phyloP scores from a whole-genome alignment of 2,888 invertebrate genomes.

The Neoscelio sp. region DNA sequence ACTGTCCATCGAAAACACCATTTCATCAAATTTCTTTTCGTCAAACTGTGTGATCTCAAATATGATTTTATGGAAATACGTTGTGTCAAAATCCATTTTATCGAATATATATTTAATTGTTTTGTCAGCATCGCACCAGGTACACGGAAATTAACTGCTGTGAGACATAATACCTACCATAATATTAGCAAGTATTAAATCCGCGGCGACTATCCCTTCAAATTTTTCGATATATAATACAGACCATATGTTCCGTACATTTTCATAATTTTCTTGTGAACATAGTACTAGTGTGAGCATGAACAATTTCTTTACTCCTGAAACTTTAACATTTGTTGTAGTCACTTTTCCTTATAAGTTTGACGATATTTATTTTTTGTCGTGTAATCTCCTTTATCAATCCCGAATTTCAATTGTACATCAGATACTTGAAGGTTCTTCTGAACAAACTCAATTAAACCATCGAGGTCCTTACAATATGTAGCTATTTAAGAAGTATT shows the following conservation, averaged over 20 bases:
- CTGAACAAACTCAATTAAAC: conserved; percentile 4
- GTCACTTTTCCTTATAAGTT: not conserved
- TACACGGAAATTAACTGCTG: not conserved
- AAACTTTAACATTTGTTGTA: not conserved
- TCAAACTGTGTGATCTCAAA: too few relatives aligned
- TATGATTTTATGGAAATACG: too few relatives aligned
- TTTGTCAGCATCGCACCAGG: not conserved
- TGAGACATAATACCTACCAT: conserved; percentile 3
- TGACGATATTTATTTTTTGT: not conserved
- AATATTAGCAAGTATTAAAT: not conserved
- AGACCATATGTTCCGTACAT: not conserved
- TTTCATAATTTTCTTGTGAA: not conserved
- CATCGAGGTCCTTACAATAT: not conserved
- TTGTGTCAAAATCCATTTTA: too few relatives aligned
- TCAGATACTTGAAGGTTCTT: not conserved
- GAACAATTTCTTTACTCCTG: not conserved
- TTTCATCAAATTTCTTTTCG: too few relatives aligned
- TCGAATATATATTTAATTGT: too few relatives aligned
- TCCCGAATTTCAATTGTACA: not conserved
- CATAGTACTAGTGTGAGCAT: not conserved
- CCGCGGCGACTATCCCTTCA: not conserved
- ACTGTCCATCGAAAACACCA: too few relatives aligned
- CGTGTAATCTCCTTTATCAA: not conserved
- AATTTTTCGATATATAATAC: not conserved
- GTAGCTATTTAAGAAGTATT: not conserved